Percentiles rank a stretch among this genome's conserved stretches.
These are phyloP conservation scores for Xenentodon cancila DNA, from an alignment of 2,797 vertebrate genomes.

Conservation along the genomic window DNA sequence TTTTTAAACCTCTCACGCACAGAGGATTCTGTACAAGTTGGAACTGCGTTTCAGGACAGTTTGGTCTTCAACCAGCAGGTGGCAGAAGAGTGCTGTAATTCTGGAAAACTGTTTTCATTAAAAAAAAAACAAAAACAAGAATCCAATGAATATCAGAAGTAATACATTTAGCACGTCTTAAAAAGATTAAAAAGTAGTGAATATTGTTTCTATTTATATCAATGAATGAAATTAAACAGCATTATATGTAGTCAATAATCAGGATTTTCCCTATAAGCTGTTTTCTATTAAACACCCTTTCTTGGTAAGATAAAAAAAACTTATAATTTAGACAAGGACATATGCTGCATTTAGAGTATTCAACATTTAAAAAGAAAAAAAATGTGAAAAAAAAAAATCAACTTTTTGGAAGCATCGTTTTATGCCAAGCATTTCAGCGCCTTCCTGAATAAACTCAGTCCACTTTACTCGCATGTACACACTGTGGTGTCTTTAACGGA, in stretches of 20 bases:
- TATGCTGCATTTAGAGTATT: conserved; percentile 29
- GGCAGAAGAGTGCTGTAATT: conserved; percentile 64
- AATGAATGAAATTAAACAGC: no score
- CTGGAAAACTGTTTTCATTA: conserved; percentile 3
- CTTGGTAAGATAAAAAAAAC: background rate
- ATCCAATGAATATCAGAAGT: background rate
- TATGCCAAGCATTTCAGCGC: conserved; percentile 64
- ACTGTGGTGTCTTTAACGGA: conserved; percentile 72
- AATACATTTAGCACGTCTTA: background rate
- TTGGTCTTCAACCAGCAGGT: conserved; percentile 62
- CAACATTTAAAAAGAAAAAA: no score
- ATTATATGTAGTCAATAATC: no score
- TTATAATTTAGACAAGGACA: conserved; percentile 23
- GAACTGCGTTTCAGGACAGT: conserved; percentile 5
- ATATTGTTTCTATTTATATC: no score
- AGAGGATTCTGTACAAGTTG: conserved; percentile 11
- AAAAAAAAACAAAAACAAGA: background rate
- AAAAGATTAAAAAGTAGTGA: no score
- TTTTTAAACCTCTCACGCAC: background rate
- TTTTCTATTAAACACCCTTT: no score
- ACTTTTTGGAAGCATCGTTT: conserved; percentile 52
- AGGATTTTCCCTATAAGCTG: no score
- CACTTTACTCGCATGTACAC: conserved; percentile 66
- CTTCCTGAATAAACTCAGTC: conserved; percentile 71
- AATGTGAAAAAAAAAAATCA: conserved; percentile 11